A percentile compares a stretch with the other conserved stretches of the same genome.
Evolutionary conservation across 2,888 invertebrate species (phyloP).

Genomic region (Argyra leucocephala): DNA sequence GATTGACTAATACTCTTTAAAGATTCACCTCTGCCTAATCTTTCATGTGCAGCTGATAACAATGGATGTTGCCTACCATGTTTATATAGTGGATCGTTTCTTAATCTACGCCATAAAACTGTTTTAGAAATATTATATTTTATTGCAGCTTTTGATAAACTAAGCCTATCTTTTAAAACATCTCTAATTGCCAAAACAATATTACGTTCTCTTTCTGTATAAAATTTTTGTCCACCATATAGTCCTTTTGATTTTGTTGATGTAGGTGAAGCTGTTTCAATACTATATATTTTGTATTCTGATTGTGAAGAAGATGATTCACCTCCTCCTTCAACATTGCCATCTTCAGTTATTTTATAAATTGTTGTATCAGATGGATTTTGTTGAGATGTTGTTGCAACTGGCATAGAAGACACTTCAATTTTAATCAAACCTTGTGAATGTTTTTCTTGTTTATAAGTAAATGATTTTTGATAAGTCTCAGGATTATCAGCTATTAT

Average conservation of each 20-base stretch:
- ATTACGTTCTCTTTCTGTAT: neutral
- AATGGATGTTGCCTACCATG: slow-evolving; percentile 38
- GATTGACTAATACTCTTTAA: slow-evolving; percentile 40
- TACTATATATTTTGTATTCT: neutral
- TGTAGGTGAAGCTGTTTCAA: neutral
- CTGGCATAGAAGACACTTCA: neutral
- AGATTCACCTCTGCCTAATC: slow-evolving; percentile 38
- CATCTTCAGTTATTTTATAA: neutral
- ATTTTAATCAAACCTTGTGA: neutral
- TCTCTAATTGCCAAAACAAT: slow-evolving; percentile 38
- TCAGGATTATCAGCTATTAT: slow-evolving; percentile 38
- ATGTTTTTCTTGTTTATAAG: slow-evolving; percentile 27
- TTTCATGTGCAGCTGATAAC: slow-evolving; percentile 36
- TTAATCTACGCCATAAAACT: slow-evolving; percentile 41
- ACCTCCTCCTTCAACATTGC: neutral
- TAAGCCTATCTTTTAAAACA: slow-evolving; percentile 37
- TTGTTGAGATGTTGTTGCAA: neutral
- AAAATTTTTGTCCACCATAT: neutral
- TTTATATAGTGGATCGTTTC: slow-evolving; percentile 38
- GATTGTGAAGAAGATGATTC: neutral
- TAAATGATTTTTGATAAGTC: slow-evolving; percentile 14
- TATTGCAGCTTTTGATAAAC: slow-evolving; percentile 40
- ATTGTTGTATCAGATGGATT: neutral
- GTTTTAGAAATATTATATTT: slow-evolving; percentile 41
- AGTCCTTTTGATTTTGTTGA: neutral